These are phyloP conservation scores for Invenusta paracnida DNA, from an alignment of 2,888 invertebrate species.

Conservation along the genomic window DNA sequence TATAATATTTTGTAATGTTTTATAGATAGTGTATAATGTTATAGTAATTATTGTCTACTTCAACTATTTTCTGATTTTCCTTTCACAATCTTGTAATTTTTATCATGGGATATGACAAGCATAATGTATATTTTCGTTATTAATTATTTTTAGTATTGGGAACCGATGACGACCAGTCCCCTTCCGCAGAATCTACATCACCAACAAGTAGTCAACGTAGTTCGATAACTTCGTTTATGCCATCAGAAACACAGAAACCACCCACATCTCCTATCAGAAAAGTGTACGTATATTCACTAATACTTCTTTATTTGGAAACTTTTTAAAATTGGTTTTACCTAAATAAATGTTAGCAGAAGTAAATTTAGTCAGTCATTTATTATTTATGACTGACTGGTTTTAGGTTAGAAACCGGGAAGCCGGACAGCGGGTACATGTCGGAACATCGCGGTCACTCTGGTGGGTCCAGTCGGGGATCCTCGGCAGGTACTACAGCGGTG, in stretches of 20 bases:
- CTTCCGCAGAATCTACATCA: neutral
- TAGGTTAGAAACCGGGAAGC: neutral
- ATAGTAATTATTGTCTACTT: neutral
- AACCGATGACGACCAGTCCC: neutral
- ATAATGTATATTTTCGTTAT: too few relatives aligned
- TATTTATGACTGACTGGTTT: neutral
- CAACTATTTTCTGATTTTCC: too few relatives aligned
- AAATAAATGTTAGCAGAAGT: too few relatives aligned
- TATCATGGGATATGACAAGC: too few relatives aligned
- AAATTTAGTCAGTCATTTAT: too few relatives aligned
- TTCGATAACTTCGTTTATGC: neutral
- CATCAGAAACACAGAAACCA: neutral
- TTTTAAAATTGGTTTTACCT: too few relatives aligned
- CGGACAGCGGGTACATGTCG: neutral
- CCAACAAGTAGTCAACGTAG: neutral
- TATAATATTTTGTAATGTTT: too few relatives aligned
- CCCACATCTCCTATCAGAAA: neutral
- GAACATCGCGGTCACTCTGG: neutral
- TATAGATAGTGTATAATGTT: neutral
- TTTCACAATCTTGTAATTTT: too few relatives aligned
- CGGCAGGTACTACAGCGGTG: conserved; percentile 44
- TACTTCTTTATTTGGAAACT: too few relatives aligned
- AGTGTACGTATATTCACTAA: neutral
- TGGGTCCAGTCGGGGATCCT: neutral
- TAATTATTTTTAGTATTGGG: neutral